phyloP scores from a whole-genome alignment of 2,888 invertebrate species.

The Sisyra nigra region DNA sequence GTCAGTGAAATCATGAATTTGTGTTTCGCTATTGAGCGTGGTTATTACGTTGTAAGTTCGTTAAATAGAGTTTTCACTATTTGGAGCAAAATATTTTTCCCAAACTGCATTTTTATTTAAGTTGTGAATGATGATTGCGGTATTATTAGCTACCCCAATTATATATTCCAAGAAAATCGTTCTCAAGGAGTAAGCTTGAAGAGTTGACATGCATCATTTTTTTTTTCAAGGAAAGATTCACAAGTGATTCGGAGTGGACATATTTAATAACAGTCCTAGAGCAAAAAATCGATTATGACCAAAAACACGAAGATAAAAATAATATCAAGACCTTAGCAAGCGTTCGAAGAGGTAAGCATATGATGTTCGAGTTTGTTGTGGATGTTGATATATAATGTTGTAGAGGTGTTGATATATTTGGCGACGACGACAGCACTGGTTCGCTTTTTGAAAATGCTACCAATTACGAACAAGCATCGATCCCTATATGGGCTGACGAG shows the following conservation, averaged over 20 bases:
- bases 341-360: neutral
- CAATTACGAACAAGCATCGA: constrained; percentile 18
- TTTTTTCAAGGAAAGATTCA: constrained; percentile 25
- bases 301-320: neutral
- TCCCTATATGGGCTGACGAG: neutral
- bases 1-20: too few relatives aligned
- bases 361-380: neutral
- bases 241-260: constrained; percentile 28
- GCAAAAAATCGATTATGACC: constrained; percentile 19
- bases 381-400: constrained; percentile 9
- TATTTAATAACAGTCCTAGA: constrained; percentile 26
- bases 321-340: neutral
- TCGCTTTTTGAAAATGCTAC: constrained; percentile 27
- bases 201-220: constrained; percentile 5
- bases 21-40: too few relatives aligned
- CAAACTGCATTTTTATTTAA: too few relatives aligned
- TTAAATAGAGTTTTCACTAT: too few relatives aligned
- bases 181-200: too few relatives aligned
- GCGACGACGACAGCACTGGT: constrained; percentile 29
- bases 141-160: too few relatives aligned
- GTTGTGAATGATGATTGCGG: too few relatives aligned
- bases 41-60: too few relatives aligned
- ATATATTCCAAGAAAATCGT: too few relatives aligned
- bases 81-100: too few relatives aligned
- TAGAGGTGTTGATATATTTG: constrained; percentile 29